Conservation (phyloP, 2,888 invertebrate species). For the Heliconius hortense region DNA sequence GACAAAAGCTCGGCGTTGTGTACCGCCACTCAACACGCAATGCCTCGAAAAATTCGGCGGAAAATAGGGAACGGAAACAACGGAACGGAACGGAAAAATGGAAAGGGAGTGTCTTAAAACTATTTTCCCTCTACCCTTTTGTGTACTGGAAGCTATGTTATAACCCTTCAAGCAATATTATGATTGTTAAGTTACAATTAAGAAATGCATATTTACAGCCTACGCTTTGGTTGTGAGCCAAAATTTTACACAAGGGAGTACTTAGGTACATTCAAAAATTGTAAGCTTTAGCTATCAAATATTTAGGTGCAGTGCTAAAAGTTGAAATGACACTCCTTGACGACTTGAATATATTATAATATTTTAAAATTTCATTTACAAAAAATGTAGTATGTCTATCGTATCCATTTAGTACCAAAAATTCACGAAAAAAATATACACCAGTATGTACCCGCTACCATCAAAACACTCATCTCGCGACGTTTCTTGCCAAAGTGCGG, state of each 20-base stretch:
- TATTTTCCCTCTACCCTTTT: too few relatives aligned
- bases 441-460: conserved; percentile 45
- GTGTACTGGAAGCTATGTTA: neutral
- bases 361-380: too few relatives aligned
- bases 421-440: conserved; percentile 22
- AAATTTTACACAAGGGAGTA: neutral
- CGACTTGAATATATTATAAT: too few relatives aligned
- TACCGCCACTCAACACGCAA: too few relatives aligned
- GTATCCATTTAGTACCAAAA: neutral
- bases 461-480: conserved; percentile 51
- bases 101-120: too few relatives aligned
- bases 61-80: too few relatives aligned
- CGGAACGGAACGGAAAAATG: too few relatives aligned
- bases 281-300: neutral
- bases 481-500: conserved; percentile 63
- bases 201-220: neutral
- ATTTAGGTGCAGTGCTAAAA: neutral
- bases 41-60: too few relatives aligned
- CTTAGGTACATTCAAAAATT: neutral
- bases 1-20: too few relatives aligned
- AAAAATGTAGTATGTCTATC: too few relatives aligned
- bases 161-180: neutral
- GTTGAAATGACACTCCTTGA: too few relatives aligned
- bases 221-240: neutral
- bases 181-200: neutral